Evolutionary conservation across 1,140 invertebrate genomes (phyloP), one percentile per base, ranked within the genome.

Genomic region (Apis florea): DNA sequence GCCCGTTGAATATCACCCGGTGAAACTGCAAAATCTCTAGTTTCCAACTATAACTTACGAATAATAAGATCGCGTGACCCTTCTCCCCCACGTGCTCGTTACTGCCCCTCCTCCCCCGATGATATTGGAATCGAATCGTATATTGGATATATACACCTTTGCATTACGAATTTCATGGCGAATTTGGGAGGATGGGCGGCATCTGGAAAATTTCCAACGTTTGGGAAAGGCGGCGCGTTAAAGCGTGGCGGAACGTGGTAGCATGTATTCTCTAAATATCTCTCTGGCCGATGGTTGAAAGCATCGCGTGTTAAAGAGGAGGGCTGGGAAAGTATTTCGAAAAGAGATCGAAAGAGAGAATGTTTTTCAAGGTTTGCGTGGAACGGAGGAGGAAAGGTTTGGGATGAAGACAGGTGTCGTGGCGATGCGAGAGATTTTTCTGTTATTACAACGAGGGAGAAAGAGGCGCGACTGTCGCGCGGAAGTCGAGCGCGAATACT

Each of bases 351-450:
- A 21, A 17, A 64, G 47, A 26, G 53, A 53, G 47, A 26, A 47
- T 17, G 13, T 59, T 59, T 19, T 15, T 21, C 12, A 3, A 40
- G 19, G 54, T 3, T 51, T 13, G 64, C 17, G 21, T 40, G 63
- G 2, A 5, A 40, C 13, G 19, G 9, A 15, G 70, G n/a, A n/a
- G 31, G 31, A 5, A 40, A 6, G 31, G 31, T 40, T 40, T 40
- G 31, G 31, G 31, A 40, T 40, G 31, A 6, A 47, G 21, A 59
- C 70, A 58, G 31, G 54, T n/a, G 70, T 47, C 31, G 51, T 31
- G 5, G 9, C 58, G 56, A 61, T 61, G 13, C 19, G 13, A 49
- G 56, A 54, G 61, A 85, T 82, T 82, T 66, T 75, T 78, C 73
- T 26, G n/a, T n/a, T 31, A 40, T 31, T 59, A 63, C 68, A 75